Base-by-base conservation (phyloP, 2,113 vertebrate species). In the Scartelaos histophorus region DNA sequence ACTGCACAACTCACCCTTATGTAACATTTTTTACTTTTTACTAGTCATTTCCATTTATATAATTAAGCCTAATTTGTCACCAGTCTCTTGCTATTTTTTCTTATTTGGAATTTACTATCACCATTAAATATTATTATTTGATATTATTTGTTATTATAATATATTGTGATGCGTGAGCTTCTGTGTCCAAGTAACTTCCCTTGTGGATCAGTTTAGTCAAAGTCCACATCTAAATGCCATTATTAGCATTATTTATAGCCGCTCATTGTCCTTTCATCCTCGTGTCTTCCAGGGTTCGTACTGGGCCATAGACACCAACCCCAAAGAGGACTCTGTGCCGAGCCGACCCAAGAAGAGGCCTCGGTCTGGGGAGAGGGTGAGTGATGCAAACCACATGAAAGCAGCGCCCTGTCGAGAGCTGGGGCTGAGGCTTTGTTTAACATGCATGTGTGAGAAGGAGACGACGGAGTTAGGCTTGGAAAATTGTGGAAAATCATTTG, bases 231-330 rank as follows among this genome's bases (percentile, higher is more conserved):
- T 29, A 10, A 54, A 54, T 6, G 7, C 51, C 51, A n/a, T n/a
- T 2, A 10, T 10, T n/a, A 1, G 2, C 19, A 9, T 19, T n/a
- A n/a, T n/a, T n/a, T n/a, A n/a, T n/a, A n/a, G 0, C 19, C 2
- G 17, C n/a, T 54, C 51, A 21, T 10, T 54, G 51, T 21, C 51
- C 22, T 58, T 58, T 6, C 22, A 13, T 69, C 73, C 34, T 69
- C 1, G 38, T 78, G 57, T 19, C 10, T 62, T 86, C 29, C 83
- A 96, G 95, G 95, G 95, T 61, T 96, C 95, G 53, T 96, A 96
- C 78, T 96, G 95, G 95, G 95, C 95, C 83, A 96, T 96, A 87
- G 95, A 96, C 91, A 95, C 92, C 86, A 96, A 95, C 85, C 95
- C 95, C 83, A 96, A 96, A 88, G 95, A 96, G 88, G 95, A 96